Percentiles rank a stretch among this genome's conserved stretches.
Evolutionary conservation across 92 coral and sea anemone genomes (phyloP).

Genomic region (Siderastrea radians): DNA sequence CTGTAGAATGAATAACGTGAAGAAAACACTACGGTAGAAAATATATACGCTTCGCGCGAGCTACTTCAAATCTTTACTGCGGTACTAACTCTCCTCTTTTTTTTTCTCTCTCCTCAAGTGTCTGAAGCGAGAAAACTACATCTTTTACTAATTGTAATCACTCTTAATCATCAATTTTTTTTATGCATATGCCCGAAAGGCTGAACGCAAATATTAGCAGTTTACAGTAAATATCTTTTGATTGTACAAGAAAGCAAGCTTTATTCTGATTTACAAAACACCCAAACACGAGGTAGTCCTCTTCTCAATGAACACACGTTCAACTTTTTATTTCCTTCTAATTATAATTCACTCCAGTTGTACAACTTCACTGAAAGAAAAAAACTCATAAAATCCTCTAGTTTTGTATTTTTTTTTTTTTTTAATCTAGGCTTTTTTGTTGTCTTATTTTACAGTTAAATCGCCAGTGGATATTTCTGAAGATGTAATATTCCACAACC

Average conservation of each 20-base stretch:
- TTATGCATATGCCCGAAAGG: background rate
- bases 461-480: background rate
- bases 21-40: background rate
- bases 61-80: background rate
- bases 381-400: background rate
- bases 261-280: constrained; percentile 37
- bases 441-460: background rate
- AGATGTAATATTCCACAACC: background rate
- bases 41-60: background rate
- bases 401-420: background rate
- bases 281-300: background rate
- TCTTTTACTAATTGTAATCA: constrained; percentile 26
- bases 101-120: too few species aligned
- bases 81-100: background rate
- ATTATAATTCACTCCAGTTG: background rate
- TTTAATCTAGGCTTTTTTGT: background rate
- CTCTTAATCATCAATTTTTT: constrained; percentile 36
- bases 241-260: constrained; percentile 26
- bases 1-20: background rate
- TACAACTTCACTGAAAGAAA: background rate
- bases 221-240: constrained; percentile 43
- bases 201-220: constrained; percentile 27
- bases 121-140: background rate
- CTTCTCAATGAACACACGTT: constrained; percentile 9
- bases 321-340: constrained; percentile 24